A percentile compares a stretch with the other conserved stretches of the same genome.
These are phyloP conservation scores for Danio rerio DNA, from an alignment of 2,113 vertebrate genomes.

Conservation along the genomic window DNA sequence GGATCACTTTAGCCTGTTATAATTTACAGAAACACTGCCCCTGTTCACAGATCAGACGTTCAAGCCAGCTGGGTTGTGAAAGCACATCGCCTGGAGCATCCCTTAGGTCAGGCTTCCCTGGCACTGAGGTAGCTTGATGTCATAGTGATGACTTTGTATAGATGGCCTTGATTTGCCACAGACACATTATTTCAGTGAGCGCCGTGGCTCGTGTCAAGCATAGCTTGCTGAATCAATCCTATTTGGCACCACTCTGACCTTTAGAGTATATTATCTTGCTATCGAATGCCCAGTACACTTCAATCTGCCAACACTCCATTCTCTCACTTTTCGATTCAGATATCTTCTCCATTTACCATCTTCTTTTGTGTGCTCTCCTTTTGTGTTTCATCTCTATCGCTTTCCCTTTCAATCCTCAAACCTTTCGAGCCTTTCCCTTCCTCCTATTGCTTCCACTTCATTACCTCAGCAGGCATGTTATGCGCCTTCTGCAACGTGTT, in stretches of 20 bases:
- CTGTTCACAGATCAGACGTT: background rate
- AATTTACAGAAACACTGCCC: background rate
- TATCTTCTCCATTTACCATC: conserved; percentile 9
- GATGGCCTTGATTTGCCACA: conserved; percentile 35
- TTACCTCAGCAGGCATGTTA: conserved; percentile 5
- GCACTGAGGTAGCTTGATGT: conserved; percentile 29
- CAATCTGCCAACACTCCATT: conserved; percentile 55
- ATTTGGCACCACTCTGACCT: conserved; percentile 74
- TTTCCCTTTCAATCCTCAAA: conserved; percentile 8
- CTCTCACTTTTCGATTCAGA: conserved; percentile 39
- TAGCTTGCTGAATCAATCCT: conserved; percentile 79
- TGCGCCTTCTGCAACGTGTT: background rate
- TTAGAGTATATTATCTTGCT: conserved; percentile 74
- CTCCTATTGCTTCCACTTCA: conserved; percentile 23
- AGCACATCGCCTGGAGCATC: conserved; percentile 9
- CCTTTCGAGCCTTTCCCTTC: conserved; percentile 29
- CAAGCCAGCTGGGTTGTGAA: background rate
- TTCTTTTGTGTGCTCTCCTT: conserved; percentile 1
- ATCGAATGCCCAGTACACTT: conserved; percentile 63
- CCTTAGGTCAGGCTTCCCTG: background rate
- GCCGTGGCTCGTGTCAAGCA: conserved; percentile 72
- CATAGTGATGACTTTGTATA: conserved; percentile 23
- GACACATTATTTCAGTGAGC: conserved; percentile 43
- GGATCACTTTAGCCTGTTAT: background rate
- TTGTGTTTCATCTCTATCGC: conserved; percentile 34